phyloP scores from a whole-genome alignment of 2,113 vertebrate genomes.

The Brachyistius frenatus region DNA sequence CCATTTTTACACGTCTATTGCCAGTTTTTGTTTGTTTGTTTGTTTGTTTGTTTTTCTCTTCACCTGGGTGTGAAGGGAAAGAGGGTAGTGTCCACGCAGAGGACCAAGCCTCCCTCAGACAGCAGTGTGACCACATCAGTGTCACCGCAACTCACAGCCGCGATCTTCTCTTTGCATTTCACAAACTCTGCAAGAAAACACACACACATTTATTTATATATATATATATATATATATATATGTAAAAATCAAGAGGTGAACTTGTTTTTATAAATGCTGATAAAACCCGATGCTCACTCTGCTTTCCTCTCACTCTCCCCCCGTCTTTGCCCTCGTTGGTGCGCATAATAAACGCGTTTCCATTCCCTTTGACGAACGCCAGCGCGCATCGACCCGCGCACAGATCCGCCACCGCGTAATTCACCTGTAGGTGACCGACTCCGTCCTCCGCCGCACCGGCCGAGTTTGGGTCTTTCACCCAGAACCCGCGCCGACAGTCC shows the following conservation, averaged over 20 bases:
- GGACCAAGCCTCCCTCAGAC: neutral
- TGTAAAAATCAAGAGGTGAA: no score
- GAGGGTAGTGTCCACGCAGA: constrained; percentile 2
- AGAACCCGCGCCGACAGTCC: constrained; percentile 41
- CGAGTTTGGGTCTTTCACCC: neutral
- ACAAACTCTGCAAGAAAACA: constrained; percentile 22
- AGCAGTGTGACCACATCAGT: neutral
- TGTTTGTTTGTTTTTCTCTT: neutral
- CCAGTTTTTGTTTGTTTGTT: no score
- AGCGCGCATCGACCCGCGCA: constrained; percentile 7
- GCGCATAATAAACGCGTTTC: constrained; percentile 40
- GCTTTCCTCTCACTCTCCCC: constrained; percentile 33
- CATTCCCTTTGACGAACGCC: constrained; percentile 29
- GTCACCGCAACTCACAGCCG: constrained; percentile 10
- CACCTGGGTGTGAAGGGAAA: constrained; percentile 10
- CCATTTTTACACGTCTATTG: no score
- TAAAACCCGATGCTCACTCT: constrained; percentile 43
- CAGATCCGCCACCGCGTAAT: constrained; percentile 22
- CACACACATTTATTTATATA: no score
- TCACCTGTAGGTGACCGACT: neutral
- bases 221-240: no score
- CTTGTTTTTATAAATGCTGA: no score
- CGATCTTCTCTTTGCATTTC: neutral
- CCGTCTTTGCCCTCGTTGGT: neutral
- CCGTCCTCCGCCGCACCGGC: neutral